Conservation (phyloP, 1,140 invertebrate genomes). For the Spodoptera frugiperda region DNA sequence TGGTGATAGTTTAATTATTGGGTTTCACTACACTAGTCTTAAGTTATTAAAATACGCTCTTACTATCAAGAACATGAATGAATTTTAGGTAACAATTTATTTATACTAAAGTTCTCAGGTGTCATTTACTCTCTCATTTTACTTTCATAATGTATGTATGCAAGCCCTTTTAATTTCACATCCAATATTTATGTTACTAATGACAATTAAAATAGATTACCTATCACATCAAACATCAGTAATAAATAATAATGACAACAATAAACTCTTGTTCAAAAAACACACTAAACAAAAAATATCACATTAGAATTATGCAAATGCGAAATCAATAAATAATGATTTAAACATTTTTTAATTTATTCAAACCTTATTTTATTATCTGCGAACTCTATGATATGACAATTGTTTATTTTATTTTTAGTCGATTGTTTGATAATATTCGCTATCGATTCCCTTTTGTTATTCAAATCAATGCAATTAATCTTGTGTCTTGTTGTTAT, state of each 20-base stretch:
- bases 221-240: neutral
- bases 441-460: conserved; percentile 61
- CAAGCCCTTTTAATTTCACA: too few species aligned
- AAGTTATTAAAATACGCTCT: too few species aligned
- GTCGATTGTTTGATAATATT: conserved; percentile 56
- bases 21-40: too few species aligned
- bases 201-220: neutral
- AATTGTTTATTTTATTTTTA: conserved; percentile 69
- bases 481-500: conserved; percentile 67
- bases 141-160: too few species aligned
- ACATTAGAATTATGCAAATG: conserved; percentile 29
- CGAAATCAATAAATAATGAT: conserved; percentile 40
- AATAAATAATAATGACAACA: conserved; percentile 13
- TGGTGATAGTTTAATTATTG: too few species aligned
- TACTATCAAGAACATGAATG: too few species aligned
- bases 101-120: too few species aligned
- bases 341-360: conserved; percentile 74
- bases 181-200: neutral
- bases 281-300: neutral
- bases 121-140: too few species aligned
- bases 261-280: neutral
- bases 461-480: conserved; percentile 77
- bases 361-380: conserved; percentile 82
- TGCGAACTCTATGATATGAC: conserved; percentile 69
- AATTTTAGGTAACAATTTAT: too few species aligned